A percentile compares a stretch with the other conserved stretches of the same genome.
Conservation (phyloP, 1,140 invertebrate genomes). For the Ptiloglossa arizonensis region DNA sequence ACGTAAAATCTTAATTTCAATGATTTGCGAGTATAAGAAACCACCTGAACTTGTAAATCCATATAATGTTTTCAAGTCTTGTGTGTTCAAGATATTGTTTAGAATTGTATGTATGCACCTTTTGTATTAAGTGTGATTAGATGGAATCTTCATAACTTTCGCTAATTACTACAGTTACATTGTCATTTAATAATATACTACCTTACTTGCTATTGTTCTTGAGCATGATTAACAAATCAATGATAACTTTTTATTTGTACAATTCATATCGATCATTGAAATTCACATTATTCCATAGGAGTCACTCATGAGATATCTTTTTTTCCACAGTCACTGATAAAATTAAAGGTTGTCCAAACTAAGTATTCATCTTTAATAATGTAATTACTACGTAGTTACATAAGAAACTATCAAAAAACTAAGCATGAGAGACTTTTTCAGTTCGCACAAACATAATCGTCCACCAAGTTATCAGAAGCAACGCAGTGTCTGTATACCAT, state of each 20-base stretch:
- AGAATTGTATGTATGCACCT: slow-evolving; percentile 65
- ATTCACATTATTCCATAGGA: slow-evolving; percentile 35
- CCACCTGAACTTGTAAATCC: slow-evolving; percentile 67
- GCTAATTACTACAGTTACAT: slow-evolving; percentile 64
- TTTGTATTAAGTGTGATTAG: slow-evolving; percentile 68
- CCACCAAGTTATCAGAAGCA: slow-evolving; percentile 81
- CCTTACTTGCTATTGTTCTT: slow-evolving; percentile 58
- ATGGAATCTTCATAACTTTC: slow-evolving; percentile 66
- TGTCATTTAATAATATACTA: slow-evolving; percentile 64
- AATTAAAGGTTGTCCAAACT: background rate
- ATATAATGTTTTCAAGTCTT: slow-evolving; percentile 57
- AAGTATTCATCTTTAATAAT: background rate
- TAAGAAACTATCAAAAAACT: slow-evolving; percentile 55
- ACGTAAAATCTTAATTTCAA: background rate
- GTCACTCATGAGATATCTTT: slow-evolving; percentile 35
- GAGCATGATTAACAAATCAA: slow-evolving; percentile 68
- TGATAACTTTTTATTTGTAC: slow-evolving; percentile 48
- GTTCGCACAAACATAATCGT: slow-evolving; percentile 80
- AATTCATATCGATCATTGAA: slow-evolving; percentile 49
- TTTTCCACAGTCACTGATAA: background rate
- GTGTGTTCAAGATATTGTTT: slow-evolving; percentile 62
- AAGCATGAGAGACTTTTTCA: slow-evolving; percentile 81
- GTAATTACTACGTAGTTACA: slow-evolving; percentile 21
- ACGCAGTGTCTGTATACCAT: slow-evolving; percentile 77
- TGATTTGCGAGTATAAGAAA: background rate